phyloP scores from a whole-genome alignment of 2,888 invertebrate genomes.

The Diabrotica balteata region DNA sequence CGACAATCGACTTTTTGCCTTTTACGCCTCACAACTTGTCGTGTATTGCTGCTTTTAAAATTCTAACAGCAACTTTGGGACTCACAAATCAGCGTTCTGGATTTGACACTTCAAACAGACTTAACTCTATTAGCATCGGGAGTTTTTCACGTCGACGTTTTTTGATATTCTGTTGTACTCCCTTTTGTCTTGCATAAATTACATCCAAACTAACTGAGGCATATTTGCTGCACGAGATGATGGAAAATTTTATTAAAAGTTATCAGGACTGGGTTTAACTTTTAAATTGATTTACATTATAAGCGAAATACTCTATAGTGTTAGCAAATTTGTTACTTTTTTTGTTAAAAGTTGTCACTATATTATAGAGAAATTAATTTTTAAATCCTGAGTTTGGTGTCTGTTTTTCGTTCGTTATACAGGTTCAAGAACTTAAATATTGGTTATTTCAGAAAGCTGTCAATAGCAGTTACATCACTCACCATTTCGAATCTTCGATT shows the following conservation, averaged over 20 bases:
- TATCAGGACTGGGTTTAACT: conserved; percentile 3
- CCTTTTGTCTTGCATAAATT: conserved; percentile 18
- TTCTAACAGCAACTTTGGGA: conserved; percentile 23
- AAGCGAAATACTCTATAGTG: too few species aligned
- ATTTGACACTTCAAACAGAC: conserved; percentile 36
- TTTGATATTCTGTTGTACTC: conserved; percentile 9
- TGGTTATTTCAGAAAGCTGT: too few species aligned
- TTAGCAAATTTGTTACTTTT: too few species aligned
- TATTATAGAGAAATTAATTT: too few species aligned
- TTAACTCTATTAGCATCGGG: conserved; percentile 34
- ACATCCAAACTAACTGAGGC: conserved; percentile 2
- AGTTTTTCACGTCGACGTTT: conserved; percentile 17
- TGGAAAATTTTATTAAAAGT: conserved; percentile 6
- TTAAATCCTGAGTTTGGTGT: too few species aligned
- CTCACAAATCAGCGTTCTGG: conserved; percentile 32
- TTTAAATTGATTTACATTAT: neutral
- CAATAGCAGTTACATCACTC: too few species aligned
- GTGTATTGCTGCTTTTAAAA: conserved; percentile 24
- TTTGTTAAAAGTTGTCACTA: too few species aligned
- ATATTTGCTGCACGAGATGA: conserved; percentile 2
- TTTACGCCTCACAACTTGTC: conserved; percentile 2
- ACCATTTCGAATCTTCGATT: too few species aligned
- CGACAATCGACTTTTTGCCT: conserved; percentile 2
- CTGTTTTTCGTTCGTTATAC: too few species aligned
- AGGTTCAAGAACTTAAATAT: too few species aligned